Conservation (phyloP, 2,113 vertebrate genomes). For the Oreochromis aureus region DNA sequence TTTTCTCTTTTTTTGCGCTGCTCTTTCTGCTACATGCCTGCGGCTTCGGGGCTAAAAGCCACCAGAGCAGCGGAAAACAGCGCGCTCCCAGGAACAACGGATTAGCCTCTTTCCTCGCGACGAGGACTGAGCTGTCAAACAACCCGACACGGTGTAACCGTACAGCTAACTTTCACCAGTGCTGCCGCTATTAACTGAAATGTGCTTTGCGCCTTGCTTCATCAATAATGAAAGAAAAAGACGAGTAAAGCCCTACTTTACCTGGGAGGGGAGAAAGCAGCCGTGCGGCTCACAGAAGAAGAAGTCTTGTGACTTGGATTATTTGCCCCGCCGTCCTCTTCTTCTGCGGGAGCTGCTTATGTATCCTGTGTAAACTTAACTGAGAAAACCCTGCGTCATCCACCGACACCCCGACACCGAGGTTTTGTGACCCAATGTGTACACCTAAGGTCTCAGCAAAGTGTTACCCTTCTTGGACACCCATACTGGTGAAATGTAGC, state of each 20-base stretch:
- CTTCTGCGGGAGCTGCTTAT: constrained; percentile 15
- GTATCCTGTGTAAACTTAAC: constrained; percentile 22
- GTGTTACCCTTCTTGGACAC: fast-evolving
- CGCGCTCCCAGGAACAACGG: not conserved
- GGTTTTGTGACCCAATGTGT: not conserved
- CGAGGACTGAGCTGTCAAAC: not conserved
- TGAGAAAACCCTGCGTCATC: constrained; percentile 31
- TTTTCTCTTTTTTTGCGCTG: not conserved
- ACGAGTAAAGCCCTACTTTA: not conserved
- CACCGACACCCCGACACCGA: not conserved
- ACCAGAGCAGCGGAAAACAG: too few species aligned
- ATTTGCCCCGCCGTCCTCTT: constrained; percentile 11
- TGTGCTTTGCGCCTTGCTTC: not conserved
- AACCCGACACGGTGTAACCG: not conserved
- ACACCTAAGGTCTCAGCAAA: fast-evolving
- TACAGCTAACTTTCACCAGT: not conserved
- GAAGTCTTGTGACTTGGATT: constrained; percentile 49
- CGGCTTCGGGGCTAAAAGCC: not conserved
- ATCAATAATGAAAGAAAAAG: not conserved
- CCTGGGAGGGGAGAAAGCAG: not conserved
- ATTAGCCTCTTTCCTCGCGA: not conserved
- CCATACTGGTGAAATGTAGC: too few species aligned
- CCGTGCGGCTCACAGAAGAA: not conserved
- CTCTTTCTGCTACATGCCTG: not conserved
- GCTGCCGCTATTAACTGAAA: too few species aligned